These are phyloP conservation scores for Puntigrus tetrazona DNA, from an alignment of 2,113 vertebrate species.

Conservation along the genomic window DNA sequence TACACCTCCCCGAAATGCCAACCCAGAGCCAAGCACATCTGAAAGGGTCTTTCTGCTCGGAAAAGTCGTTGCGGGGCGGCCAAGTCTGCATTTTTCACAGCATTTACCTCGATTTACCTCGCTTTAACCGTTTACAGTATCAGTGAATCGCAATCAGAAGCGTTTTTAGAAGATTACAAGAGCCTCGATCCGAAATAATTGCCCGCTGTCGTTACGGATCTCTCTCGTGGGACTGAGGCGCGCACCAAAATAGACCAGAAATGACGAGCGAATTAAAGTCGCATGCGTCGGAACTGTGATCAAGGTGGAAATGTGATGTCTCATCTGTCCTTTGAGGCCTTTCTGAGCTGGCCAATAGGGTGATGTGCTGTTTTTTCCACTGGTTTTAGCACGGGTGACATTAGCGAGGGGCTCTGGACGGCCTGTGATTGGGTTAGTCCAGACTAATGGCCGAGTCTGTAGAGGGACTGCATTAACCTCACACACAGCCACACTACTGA, in stretches of 20 bases:
- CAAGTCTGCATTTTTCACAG: constrained; percentile 29
- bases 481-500: constrained; percentile 59
- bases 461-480: constrained; percentile 60
- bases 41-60: constrained; percentile 18
- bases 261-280: constrained; percentile 35
- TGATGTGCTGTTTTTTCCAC: constrained; percentile 51
- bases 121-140: background rate
- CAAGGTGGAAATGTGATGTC: constrained; percentile 40
- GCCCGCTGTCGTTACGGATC: constrained; percentile 14
- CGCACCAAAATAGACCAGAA: constrained; percentile 21
- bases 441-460: constrained; percentile 59
- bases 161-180: constrained; percentile 24
- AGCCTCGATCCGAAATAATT: constrained; percentile 4
- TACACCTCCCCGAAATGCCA: constrained; percentile 22
- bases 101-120: background rate
- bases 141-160: background rate
- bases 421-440: constrained; percentile 64
- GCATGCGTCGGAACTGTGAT: constrained; percentile 18
- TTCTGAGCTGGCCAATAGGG: constrained; percentile 35
- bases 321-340: constrained; percentile 37
- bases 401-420: constrained; percentile 54
- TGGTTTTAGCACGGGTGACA: constrained; percentile 49
- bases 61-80: background rate
- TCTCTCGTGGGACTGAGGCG: constrained; percentile 31
- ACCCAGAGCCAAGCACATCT: constrained; percentile 2